These are phyloP conservation scores for Otolemur garnettii DNA, from an alignment of 2,113 vertebrate species.

Conservation along the genomic window DNA sequence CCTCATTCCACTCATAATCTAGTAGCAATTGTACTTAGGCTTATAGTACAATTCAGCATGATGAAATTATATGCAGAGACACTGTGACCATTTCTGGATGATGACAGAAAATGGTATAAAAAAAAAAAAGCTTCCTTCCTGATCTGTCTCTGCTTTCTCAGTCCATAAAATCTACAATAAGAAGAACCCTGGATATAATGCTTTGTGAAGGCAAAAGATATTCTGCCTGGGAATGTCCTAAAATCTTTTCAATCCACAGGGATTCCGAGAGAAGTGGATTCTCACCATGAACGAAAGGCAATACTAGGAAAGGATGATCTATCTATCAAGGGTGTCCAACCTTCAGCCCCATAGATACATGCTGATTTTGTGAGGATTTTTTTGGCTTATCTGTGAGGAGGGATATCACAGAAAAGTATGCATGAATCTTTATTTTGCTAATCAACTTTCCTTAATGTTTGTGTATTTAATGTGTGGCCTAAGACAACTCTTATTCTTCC, in stretches of 20 bases:
- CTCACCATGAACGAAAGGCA: background rate
- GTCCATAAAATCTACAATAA: background rate
- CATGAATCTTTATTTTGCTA: no score
- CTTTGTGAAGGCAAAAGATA: background rate
- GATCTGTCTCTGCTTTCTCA: background rate
- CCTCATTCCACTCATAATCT: background rate
- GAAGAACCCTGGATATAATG: background rate
- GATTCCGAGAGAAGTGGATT: constrained; percentile 31
- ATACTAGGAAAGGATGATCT: background rate
- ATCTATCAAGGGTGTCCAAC: no score
- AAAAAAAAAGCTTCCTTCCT: background rate
- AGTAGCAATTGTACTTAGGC: constrained; percentile 20
- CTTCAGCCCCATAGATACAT: no score
- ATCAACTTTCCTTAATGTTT: no score
- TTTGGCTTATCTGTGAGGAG: no score
- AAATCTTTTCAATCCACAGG: background rate
- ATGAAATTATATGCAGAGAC: background rate
- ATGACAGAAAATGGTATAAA: background rate
- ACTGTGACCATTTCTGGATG: background rate
- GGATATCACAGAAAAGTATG: no score
- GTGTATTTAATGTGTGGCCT: no score
- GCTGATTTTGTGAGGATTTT: no score
- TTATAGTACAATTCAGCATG: background rate
- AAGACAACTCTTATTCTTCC: no score
- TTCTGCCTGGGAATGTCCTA: background rate